Base-by-base conservation (phyloP, 2,797 vertebrate genomes). In the Helicolenus hilgendorfi region DNA sequence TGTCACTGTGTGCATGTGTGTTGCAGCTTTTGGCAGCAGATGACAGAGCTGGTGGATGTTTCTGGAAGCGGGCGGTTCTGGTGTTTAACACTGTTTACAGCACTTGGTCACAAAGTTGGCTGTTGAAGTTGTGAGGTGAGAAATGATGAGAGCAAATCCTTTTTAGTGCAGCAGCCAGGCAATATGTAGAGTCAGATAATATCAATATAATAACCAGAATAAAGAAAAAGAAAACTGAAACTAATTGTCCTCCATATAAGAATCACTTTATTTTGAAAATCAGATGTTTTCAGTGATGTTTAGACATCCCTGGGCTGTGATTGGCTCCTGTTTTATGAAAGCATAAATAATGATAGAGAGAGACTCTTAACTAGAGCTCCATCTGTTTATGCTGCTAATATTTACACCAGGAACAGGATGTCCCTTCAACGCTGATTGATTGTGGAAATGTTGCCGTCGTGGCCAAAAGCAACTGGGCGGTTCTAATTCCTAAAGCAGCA, bases 371-470 rank as follows among this genome's bases (percentile, higher is more conserved):
- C 20, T 55, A 49, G 22, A 24, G 35, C 1, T 13, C 15, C 18
- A 31, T 4, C 65, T 75, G 36, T 76, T 75, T 26, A 71, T 60
- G 36, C 38, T 29, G 58, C 26, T 67, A 9, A 56, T 13, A 74
- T 59, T 74, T 60, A 85, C 69, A 55, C 70, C 58, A 31, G 69
- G 72, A 72, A 49, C 59, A 72, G 63, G 70, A 53, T 24, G 77
- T 55, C 11, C 4, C 11, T 68, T 62, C 22, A 38, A 45, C 68
- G 72, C 38, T 80, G 77, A 68, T 63, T 11, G 56, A 81, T 68
- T 22, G 27, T 73, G 72, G 72, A 80, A 79, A 71, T 11, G 36
- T 62, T 64, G 58, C 68, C 11, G n/a, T 11, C 14, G 2, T 11
- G 5, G 36, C 60, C 33, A 35, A 63, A 38, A 72, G 31, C 22